Evolutionary conservation across 2,797 vertebrate species (phyloP).

Genomic region (Petrocephalus schoutedeni): DNA sequence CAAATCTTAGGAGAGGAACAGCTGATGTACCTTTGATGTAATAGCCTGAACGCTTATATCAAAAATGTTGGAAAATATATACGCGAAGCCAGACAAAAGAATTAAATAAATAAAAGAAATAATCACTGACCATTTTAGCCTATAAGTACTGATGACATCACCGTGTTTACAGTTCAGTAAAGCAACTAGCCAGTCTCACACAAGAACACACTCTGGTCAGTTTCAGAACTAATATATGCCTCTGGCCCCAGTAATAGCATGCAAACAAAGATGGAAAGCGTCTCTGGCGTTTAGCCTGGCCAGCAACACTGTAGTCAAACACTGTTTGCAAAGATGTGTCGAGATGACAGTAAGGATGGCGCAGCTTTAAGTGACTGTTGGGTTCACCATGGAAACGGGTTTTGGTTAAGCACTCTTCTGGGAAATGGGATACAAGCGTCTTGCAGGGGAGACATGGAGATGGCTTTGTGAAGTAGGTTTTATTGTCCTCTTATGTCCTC

Average conservation of each 20-base stretch:
- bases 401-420: neutral
- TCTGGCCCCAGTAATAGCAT: conserved; percentile 60
- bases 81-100: neutral
- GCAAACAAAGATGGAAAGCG: conserved; percentile 38
- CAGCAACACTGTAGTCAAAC: conserved; percentile 36
- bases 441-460: conserved; percentile 32
- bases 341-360: neutral
- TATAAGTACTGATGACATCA: neutral
- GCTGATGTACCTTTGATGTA: neutral
- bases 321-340: neutral
- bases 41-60: neutral
- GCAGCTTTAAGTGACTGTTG: neutral
- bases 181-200: neutral
- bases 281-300: conserved; percentile 18
- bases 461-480: conserved; percentile 46
- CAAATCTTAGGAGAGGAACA: neutral
- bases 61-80: neutral
- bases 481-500: conserved; percentile 37
- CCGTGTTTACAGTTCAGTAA: neutral
- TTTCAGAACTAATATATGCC: conserved; percentile 62
- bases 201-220: conserved; percentile 45
- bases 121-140: neutral
- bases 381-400: conserved; percentile 13
- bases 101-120: neutral
- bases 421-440: conserved; percentile 10